These are phyloP conservation scores for Apamea anceps DNA, from an alignment of 2,888 invertebrate species.

Conservation along the genomic window DNA sequence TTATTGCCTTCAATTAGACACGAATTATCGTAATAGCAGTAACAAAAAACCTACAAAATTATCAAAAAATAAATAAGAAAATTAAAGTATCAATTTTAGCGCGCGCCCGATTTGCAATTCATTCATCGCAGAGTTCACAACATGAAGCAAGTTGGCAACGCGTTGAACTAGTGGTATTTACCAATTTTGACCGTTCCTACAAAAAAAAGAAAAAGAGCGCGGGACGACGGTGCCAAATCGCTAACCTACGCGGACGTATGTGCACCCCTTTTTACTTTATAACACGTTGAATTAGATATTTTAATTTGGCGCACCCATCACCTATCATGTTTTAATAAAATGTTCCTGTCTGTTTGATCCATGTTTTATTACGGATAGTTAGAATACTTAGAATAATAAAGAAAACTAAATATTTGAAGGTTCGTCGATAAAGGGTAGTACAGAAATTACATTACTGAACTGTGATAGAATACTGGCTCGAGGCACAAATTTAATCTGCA, in stretches of 20 bases:
- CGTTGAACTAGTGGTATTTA: background rate
- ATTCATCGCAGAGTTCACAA: background rate
- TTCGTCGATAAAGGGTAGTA: conserved; percentile 24
- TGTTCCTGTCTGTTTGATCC: background rate
- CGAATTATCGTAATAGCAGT: too few relatives aligned
- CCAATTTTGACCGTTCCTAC: background rate
- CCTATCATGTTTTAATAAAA: background rate
- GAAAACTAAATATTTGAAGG: conserved; percentile 24
- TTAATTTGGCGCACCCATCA: background rate
- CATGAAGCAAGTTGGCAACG: background rate
- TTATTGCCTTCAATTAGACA: background rate
- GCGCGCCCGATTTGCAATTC: too few relatives aligned
- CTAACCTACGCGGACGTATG: background rate
- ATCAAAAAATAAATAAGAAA: background rate
- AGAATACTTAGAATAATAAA: conserved; percentile 15
- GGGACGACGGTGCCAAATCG: background rate
- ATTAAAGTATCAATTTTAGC: background rate
- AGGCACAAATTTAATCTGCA: conserved; percentile 26
- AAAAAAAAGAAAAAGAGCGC: background rate
- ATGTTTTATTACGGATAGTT: background rate
- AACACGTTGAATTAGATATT: background rate
- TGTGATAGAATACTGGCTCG: conserved; percentile 42
- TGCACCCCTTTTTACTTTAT: background rate
- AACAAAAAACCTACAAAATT: too few relatives aligned
- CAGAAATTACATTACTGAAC: conserved; percentile 38